phyloP scores from a whole-genome alignment of 2,888 invertebrate genomes.

The Hirtodrosophila duncani region DNA sequence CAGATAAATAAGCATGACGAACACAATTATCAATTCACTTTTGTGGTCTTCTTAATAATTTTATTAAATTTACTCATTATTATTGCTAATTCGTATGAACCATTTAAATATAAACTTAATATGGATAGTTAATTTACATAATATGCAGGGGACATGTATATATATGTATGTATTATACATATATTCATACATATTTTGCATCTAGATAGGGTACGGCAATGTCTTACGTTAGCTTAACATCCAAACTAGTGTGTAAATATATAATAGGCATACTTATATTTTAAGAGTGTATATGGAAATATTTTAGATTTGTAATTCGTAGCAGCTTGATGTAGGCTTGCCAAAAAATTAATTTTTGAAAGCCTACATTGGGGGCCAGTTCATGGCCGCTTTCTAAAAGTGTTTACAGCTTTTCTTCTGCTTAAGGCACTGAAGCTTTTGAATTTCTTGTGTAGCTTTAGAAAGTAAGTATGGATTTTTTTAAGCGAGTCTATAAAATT shows the following conservation, averaged over 20 bases:
- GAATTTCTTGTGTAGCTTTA: slow-evolving; percentile 73
- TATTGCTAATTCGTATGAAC: slow-evolving; percentile 68
- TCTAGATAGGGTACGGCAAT: no score
- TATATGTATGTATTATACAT: slow-evolving; percentile 31
- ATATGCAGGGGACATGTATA: slow-evolving; percentile 54
- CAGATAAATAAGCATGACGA: no score
- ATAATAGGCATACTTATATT: slow-evolving; percentile 38
- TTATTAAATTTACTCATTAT: slow-evolving; percentile 42
- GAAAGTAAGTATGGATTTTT: slow-evolving; percentile 41
- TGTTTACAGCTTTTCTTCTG: slow-evolving; percentile 37
- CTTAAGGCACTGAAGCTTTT: slow-evolving; percentile 76
- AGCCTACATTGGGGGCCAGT: slow-evolving; percentile 38
- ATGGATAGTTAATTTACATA: slow-evolving; percentile 60
- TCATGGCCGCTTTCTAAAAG: slow-evolving; percentile 30
- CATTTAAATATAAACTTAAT: slow-evolving; percentile 66
- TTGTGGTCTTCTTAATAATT: no score
- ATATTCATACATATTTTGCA: slow-evolving; percentile 46
- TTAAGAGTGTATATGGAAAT: slow-evolving; percentile 57
- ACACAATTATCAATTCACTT: no score
- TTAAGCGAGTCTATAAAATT: slow-evolving; percentile 40
- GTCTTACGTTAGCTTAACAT: no score
- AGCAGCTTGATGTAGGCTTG: slow-evolving; percentile 49
- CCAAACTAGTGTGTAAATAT: slow-evolving; percentile 18
- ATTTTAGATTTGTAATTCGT: slow-evolving; percentile 51
- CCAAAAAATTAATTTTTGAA: slow-evolving; percentile 21